Evolutionary conservation across 2,888 invertebrate species (phyloP), one percentile per base, ranked within the genome.

Genomic region (Zaprionus bogoriensis): DNA sequence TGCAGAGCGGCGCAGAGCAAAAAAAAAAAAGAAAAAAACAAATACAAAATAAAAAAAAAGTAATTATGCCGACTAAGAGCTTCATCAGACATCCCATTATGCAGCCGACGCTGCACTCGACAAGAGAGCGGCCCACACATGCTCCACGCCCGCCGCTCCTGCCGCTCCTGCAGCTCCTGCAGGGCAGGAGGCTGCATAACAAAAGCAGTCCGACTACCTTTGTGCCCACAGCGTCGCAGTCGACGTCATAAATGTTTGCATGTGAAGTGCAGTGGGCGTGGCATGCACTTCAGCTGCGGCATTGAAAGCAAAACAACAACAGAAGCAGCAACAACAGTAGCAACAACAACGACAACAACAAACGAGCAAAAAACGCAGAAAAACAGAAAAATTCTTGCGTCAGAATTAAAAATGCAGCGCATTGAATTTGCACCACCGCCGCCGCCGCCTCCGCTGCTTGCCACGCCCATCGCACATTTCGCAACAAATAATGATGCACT

Each of bases 61-160:
- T 85, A 85, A 86, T 86, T 86, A 86, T 79, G 85, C 72, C 83
- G 86, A 85, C 85, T 86, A 86, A 86, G 85, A 83, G 83, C 85
- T 86, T 86, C 81, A 81, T 81, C 83, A 86, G 85, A 86, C 85
- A 84, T 82, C 80, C 85, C 74, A 84, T 86, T 85, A 84, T 85
- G 75, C 74, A 78, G 59, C 68, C 72, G 67, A 73, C 70, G 77
- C 72, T 84, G 73, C 84, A 83, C 82, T 83, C 77, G 78, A 77
- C 80, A 68, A 69, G n/a, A n/a, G n/a, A n/a, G 55, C 60, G 64
- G 51, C 74, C 68, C 60, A 75, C 71, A 71, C 71, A 71, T 64
- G 51, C n/a, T 25, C 66, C n/a, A n/a, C 30, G 12, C 69, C 50
- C 59, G 63, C 62, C n/a, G n/a, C n/a, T n/a, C 50, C 51, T 41